Base-by-base conservation (phyloP, 2,888 invertebrate genomes). In the Fragum whitleyi region DNA sequence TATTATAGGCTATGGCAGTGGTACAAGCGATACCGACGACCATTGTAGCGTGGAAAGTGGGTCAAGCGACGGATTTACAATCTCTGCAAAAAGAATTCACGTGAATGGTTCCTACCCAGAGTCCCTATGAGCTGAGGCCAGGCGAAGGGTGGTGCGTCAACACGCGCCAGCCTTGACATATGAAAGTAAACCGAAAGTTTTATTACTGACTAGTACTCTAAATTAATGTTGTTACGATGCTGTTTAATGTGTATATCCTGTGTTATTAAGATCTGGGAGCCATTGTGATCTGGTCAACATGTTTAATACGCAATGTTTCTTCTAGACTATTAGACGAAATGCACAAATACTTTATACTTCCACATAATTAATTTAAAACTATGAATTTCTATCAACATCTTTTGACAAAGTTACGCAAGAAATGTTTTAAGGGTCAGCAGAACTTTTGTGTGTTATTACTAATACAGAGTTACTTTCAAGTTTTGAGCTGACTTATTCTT, bases 1-100 rank as follows among this genome's bases (percentile, higher is more conserved):
- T 94, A 97, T 97, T 92, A 96, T 97, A 92, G 97, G 97, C 77
- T 97, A 97, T 95, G 96, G 96, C 94, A 97, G 96, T 95, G 90
- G 86, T 61, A 96, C 96, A 94, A 97, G 97, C 94, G 94, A 94
- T 87, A 96, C 96, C 89, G 97, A 97, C 95, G 97, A 97, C 94
- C 96, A 97, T 93, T 96, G 96, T 94, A 96, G 96, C 94, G 91
- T 92, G 72, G 96, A 96, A 94, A 95, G 95, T 80, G 94, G 94
- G 85, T 96, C 96, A 91, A 96, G 96, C 92, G 96, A 96, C 95
- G 96, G 96, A 92, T 97, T 96, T 90, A 96, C 87, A 67, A 87
- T 87, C 68, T 87, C 88, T 79, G 84, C 88, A 62, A 89, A 88
- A 82, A 84, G 82, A 65, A 85, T 87, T 85, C 84, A 86, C 74